phyloP scores from a whole-genome alignment of 1,140 invertebrate species.

The Macrobrachium rosenbergii region DNA sequence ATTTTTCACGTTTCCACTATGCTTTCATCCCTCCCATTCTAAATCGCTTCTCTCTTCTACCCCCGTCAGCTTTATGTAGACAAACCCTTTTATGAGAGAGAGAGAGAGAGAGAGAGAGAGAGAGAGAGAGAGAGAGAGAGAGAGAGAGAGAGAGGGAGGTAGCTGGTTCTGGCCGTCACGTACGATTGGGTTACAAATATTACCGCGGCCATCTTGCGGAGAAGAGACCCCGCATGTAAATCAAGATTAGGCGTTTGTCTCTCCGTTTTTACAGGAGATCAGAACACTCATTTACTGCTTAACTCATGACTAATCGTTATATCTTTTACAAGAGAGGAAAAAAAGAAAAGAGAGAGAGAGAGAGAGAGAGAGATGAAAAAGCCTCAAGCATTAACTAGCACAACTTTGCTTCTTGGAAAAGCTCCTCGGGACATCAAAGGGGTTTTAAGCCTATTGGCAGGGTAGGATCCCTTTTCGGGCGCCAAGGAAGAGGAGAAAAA shows the following conservation, averaged over 20 bases:
- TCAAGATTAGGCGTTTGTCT: slow-evolving; percentile 18
- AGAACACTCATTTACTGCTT: not conserved
- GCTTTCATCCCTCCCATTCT: not conserved
- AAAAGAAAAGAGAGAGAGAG: not conserved
- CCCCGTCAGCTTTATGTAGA: not conserved
- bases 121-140: not conserved
- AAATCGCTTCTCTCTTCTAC: not conserved
- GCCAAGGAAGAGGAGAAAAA: too few relatives aligned
- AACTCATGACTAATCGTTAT: not conserved
- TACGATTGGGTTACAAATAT: slow-evolving; percentile 57
- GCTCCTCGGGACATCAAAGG: not conserved
- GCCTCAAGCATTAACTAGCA: not conserved
- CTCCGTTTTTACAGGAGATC: not conserved
- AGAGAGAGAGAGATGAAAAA: not conserved
- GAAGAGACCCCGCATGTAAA: slow-evolving; percentile 1
- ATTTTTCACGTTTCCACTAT: not conserved
- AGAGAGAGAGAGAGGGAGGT: not conserved
- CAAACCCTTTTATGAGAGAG: slow-evolving; percentile 1
- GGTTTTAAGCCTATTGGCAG: not conserved
- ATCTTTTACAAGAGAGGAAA: not conserved
- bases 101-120: not conserved
- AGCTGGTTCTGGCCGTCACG: slow-evolving; percentile 41
- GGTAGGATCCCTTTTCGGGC: too few relatives aligned
- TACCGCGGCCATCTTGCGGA: slow-evolving; percentile 53
- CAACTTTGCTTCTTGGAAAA: not conserved